Base-by-base conservation (phyloP, 2,797 vertebrate species). In the Schizothorax lantsangensis region DNA sequence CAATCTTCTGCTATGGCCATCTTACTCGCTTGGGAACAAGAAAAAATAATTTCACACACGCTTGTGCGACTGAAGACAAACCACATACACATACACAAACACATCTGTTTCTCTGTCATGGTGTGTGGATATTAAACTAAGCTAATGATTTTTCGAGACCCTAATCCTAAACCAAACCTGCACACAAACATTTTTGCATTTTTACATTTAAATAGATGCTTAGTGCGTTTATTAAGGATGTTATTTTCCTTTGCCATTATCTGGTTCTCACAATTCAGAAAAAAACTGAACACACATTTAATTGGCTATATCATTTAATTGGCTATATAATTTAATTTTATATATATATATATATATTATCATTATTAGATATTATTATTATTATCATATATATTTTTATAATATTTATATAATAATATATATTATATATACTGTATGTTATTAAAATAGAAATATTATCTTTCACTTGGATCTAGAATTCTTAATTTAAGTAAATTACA, bases 21-120 rank as follows among this genome's bases (percentile, higher is more conserved):
- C 52, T 30, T 23, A 78, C 45, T 79, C 49, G 43, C 38, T 23
- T 79, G 66, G 64, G 49, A 79, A 57, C 52, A 17, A 52, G 14
- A n/a, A 72, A 49, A 79, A 72, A 85, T 79, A 2, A 84, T 84
- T 78, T 84, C 83, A 84, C 82, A 84, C 54, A 64, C 3, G 17
- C 40, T 19, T 75, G 57, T 84, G 82, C 26, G 3, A 49, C 40
- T 73, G 10, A 62, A 74, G 54, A 30, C 26, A 74, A 36, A 47
- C 75, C 66, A 11, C 36, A 40, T 26, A 19, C 62, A 57, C 49
- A 62, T 19, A 59, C 5, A 45, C 14, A 83, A 26, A 74, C 15
- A 83, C 15, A 30, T 40, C 38, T 54, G 66, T 54, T 68, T 82
- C 15, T 40, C 45, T 71, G 15, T 79, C 59, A 38, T 71, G 21